phyloP scores from a whole-genome alignment of 2,113 vertebrate genomes.

The Boleophthalmus pectinirostris region DNA sequence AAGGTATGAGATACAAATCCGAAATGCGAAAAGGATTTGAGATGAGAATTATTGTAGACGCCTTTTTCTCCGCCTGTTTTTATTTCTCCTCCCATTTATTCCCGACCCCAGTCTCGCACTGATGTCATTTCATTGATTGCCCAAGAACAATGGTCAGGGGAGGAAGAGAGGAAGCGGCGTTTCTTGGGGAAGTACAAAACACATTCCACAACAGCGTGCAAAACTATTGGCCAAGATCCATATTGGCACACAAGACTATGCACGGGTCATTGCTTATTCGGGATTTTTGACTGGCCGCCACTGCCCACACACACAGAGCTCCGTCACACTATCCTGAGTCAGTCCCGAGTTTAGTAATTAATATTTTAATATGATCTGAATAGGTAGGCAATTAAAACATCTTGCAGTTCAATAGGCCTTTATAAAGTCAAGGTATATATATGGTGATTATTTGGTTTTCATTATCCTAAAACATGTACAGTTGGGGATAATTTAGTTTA shows the following conservation, averaged over 20 bases:
- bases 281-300: background rate
- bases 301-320: background rate
- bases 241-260: slow-evolving; percentile 15
- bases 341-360: background rate
- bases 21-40: background rate
- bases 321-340: slow-evolving; percentile 7
- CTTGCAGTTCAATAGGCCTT: too few relatives aligned
- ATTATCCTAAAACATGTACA: background rate
- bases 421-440: too few relatives aligned
- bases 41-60: slow-evolving; percentile 4
- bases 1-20: background rate
- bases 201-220: slow-evolving; percentile 43
- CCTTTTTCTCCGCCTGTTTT: slow-evolving; percentile 16
- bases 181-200: slow-evolving; percentile 47
- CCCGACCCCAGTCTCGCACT: slow-evolving; percentile 38
- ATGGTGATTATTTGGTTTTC: background rate
- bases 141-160: slow-evolving; percentile 63
- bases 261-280: background rate
- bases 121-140: slow-evolving; percentile 65
- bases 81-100: slow-evolving; percentile 38
- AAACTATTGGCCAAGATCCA: background rate
- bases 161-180: slow-evolving; percentile 58
- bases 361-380: background rate
- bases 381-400: background rate
- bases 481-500: background rate